Conservation (phyloP, 2,797 vertebrate genomes). For the Melanotaenia nigrans region DNA sequence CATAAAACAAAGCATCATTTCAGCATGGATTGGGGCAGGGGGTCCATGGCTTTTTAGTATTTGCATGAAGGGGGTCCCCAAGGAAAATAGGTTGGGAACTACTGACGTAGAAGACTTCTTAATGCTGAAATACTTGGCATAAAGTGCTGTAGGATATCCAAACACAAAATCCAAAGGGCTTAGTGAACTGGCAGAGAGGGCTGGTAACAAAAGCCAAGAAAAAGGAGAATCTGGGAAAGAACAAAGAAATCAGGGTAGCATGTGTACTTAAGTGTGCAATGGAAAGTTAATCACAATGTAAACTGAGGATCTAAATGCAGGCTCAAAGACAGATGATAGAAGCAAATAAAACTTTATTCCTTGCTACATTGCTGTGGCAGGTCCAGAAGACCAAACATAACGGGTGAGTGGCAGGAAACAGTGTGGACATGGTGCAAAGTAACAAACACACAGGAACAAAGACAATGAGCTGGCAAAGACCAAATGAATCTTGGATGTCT, state of each 20-base stretch:
- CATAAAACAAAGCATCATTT: no score
- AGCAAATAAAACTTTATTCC: not conserved
- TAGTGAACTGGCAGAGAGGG: not conserved
- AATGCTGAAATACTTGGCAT: not conserved
- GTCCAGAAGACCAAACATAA: not conserved
- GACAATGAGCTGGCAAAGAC: not conserved
- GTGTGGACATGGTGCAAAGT: not conserved
- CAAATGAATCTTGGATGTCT: not conserved
- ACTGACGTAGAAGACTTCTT: not conserved
- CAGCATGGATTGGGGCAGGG: no score
- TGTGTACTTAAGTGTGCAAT: not conserved
- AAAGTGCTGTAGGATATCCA: not conserved
- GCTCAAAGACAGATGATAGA: not conserved
- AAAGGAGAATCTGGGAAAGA: not conserved
- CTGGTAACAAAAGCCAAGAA: not conserved
- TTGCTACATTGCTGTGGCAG: not conserved
- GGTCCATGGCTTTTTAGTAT: no score
- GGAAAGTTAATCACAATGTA: not conserved
- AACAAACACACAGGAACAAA: not conserved
- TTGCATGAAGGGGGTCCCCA: no score
- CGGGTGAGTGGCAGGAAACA: not conserved
- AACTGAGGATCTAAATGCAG: not conserved
- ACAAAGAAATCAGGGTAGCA: not conserved
- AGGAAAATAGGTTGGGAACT: no score
- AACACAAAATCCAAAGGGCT: constrained; percentile 2